Evolutionary conservation across 2,113 vertebrate species (phyloP).

Genomic region (Toxotes jaculatrix): DNA sequence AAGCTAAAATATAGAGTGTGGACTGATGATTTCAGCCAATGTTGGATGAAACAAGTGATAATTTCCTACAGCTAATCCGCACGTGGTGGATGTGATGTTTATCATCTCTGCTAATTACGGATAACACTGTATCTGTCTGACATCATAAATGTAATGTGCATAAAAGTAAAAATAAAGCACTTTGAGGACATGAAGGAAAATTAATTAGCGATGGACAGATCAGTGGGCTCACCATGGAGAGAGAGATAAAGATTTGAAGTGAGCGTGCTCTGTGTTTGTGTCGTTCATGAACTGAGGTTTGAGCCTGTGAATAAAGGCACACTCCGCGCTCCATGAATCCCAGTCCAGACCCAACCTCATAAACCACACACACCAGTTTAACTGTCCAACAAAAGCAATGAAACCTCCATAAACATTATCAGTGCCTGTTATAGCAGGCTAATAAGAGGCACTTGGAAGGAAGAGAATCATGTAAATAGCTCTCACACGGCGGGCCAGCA

Average conservation of each 20-base stretch:
- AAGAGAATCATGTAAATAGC: conserved; percentile 14
- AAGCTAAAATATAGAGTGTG: too few relatives aligned
- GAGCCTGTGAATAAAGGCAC: conserved; percentile 38
- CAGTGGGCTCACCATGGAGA: not conserved
- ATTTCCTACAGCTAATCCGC: not conserved
- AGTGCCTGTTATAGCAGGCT: conserved; percentile 53
- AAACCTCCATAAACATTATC: conserved; percentile 75
- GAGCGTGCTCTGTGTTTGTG: conserved; percentile 17
- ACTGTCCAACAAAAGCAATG: conserved; percentile 75
- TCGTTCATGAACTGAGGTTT: conserved; percentile 52
- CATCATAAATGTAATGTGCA: conserved; percentile 35
- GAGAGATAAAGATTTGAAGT: conserved; percentile 43
- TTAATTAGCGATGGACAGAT: conserved; percentile 48
- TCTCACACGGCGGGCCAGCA: not conserved
- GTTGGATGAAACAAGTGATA: not conserved
- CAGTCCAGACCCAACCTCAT: conserved; percentile 66
- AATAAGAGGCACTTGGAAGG: conserved; percentile 48
- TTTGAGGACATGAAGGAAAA: conserved; percentile 52
- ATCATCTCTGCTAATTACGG: conserved; percentile 56
- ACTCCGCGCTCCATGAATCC: conserved; percentile 45
- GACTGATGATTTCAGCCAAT: not conserved
- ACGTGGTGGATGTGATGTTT: conserved; percentile 22
- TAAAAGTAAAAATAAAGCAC: conserved; percentile 50
- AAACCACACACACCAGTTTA: conserved; percentile 70
- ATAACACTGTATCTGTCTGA: conserved; percentile 27